These are phyloP conservation scores for Hoplias malabaricus DNA, from an alignment of 2,113 vertebrate species.

Conservation along the genomic window DNA sequence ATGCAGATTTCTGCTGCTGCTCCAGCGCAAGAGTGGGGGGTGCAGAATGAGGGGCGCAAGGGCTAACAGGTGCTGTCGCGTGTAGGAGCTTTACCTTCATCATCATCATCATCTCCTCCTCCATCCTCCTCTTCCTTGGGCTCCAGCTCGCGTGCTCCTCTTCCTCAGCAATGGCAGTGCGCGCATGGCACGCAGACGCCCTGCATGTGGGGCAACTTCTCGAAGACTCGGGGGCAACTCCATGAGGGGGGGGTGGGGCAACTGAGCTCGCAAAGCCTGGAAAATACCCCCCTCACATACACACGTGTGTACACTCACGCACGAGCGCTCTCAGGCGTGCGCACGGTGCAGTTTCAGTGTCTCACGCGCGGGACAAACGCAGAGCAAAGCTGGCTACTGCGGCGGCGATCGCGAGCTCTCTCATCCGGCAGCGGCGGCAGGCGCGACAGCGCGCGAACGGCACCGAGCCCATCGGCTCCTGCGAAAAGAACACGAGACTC, in stretches of 20 bases:
- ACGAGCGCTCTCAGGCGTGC: too few species aligned
- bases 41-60: not conserved
- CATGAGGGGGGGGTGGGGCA: not conserved
- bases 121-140: not conserved
- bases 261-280: not conserved
- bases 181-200: not conserved
- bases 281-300: not conserved
- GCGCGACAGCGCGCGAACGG: conserved; percentile 83
- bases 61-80: not conserved
- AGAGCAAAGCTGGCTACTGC: conserved; percentile 84
- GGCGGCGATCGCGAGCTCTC: conserved; percentile 97
- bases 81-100: not conserved
- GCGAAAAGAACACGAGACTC: conserved; percentile 90
- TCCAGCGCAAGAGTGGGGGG: not conserved
- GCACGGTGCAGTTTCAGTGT: conserved; percentile 39
- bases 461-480: conserved; percentile 76
- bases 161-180: not conserved
- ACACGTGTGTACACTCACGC: not conserved
- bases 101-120: not conserved
- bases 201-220: not conserved
- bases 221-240: not conserved
- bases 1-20: not conserved
- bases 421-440: conserved; percentile 97
- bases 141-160: not conserved
- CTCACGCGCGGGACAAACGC: conserved; percentile 54